Evolutionary conservation across 2,888 invertebrate genomes (phyloP).

Genomic region (Eudasyphora cyanicolor): DNA sequence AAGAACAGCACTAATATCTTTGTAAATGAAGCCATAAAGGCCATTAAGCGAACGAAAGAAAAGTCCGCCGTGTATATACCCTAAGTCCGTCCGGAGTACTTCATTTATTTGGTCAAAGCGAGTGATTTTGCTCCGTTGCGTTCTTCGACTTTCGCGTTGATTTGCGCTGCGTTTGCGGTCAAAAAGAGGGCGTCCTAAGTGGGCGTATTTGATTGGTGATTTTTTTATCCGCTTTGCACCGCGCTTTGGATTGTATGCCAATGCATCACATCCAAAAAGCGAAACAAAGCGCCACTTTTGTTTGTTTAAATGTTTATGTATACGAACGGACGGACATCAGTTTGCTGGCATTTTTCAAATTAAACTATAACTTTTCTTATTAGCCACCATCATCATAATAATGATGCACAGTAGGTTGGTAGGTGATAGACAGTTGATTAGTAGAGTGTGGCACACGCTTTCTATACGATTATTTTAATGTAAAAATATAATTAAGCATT

Average conservation of each 20-base stretch:
- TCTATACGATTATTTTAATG: neutral
- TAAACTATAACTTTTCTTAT: slow-evolving; percentile 62
- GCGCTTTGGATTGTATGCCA: neutral
- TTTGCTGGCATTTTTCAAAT: slow-evolving; percentile 46
- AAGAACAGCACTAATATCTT: slow-evolving; percentile 63
- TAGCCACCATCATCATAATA: slow-evolving; percentile 54
- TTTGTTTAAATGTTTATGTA: slow-evolving; percentile 36
- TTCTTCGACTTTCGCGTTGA: slow-evolving; percentile 18
- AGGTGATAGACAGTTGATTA: no score
- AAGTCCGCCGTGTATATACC: neutral
- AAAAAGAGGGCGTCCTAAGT: slow-evolving; percentile 58
- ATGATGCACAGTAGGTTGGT: slow-evolving; percentile 23
- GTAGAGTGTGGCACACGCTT: no score
- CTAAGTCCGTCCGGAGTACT: slow-evolving; percentile 13
- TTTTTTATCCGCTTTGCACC: slow-evolving; percentile 9
- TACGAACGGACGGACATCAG: slow-evolving; percentile 32
- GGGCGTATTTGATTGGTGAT: slow-evolving; percentile 51
- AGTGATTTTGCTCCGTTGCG: slow-evolving; percentile 31
- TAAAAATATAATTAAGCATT: no score
- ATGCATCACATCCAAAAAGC: slow-evolving; percentile 40
- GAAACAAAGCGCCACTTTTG: slow-evolving; percentile 50
- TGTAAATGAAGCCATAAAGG: slow-evolving; percentile 68
- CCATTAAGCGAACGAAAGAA: slow-evolving; percentile 56
- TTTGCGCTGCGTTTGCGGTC: slow-evolving; percentile 1
- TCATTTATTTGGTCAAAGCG: slow-evolving; percentile 32